Base-by-base conservation (phyloP, 2,113 vertebrate species). In the Lophotis ruficrista region DNA sequence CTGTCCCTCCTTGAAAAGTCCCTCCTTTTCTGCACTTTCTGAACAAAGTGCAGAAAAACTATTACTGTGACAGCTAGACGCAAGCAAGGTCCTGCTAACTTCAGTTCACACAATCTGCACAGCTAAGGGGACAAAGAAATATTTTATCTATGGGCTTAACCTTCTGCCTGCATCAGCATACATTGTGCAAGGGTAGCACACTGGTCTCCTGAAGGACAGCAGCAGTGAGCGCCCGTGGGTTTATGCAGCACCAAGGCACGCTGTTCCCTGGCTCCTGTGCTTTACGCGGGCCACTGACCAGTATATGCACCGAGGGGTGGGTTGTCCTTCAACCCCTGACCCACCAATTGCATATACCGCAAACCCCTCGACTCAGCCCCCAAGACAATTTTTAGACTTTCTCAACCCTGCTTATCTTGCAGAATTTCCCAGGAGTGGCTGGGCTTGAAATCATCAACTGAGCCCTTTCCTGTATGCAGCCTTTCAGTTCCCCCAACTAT, bases 211-310 rank as follows among this genome's bases (percentile, higher is more conserved):
- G 11, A 87, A 58, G 57, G 48, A 37, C 72, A 64, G 66, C 35
- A n/a, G 45, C 77, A 54, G 51, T 27, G n/a, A 81, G 48, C 2
- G 1, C 15, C 85, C 30, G 24, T 3, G 12, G 35, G 21, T 17
- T 60, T 90, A 14, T 17, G 51, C 38, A 21, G 21, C 30, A 38
- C 66, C 25, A 30, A n/a, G 43, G 17, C 66, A 54, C 0, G 0
- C 14, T 9, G 24, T 54, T 58, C 62, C 37, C 78, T 37, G 47
- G 27, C 31, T 79, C 38, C 60, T 51, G 35, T 23, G 53, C 53
- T 16, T 45, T 8, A 18, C 12, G 25, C 31, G 37, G 70, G 41
- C 43, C 38, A 12, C 60, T 9, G 11, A 5, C 47, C 60, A 21
- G 7, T 9, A 9, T 6, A 17, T 45, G 31, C 51, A 70, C 2